Conservation (phyloP, 2,888 invertebrate species). For the Zootermopsis nevadensis region DNA sequence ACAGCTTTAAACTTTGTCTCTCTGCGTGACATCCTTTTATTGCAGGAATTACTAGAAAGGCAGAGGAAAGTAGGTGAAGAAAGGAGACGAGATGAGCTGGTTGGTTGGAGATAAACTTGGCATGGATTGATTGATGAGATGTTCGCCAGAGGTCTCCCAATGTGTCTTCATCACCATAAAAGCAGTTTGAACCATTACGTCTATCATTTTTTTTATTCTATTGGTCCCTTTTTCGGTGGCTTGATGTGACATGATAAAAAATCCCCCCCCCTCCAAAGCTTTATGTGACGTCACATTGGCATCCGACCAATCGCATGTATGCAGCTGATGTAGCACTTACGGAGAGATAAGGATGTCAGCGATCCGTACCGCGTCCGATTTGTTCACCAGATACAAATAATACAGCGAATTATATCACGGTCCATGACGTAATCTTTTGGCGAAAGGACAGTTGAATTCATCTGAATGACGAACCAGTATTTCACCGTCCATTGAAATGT, state of each 20-base stretch:
- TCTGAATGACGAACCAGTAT: too few species aligned
- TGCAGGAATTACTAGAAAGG: neutral
- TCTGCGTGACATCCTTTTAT: neutral
- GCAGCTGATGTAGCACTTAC: neutral
- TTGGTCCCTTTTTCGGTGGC: neutral
- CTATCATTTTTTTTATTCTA: slow-evolving; percentile 6
- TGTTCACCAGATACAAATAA: too few species aligned
- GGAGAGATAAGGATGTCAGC: neutral
- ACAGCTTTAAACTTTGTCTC: neutral
- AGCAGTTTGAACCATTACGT: slow-evolving; percentile 9
- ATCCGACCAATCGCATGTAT: neutral
- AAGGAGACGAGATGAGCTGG: neutral
- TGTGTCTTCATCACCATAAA: neutral
- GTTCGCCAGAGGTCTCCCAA: slow-evolving; percentile 7
- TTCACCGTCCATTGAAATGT: too few species aligned
- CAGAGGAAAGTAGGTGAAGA: neutral
- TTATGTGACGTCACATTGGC: neutral
- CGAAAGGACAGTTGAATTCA: too few species aligned
- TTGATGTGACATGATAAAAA: neutral
- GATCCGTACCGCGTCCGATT: too few species aligned
- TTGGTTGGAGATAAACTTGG: slow-evolving; percentile 12
- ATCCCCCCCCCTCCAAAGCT: too few species aligned
- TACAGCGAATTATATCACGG: too few species aligned
- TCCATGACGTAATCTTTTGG: too few species aligned
- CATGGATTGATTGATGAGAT: slow-evolving; percentile 13